phyloP scores from a whole-genome alignment of 92 coral and sea anemone genomes.

The Desmophyllum pertusum region DNA sequence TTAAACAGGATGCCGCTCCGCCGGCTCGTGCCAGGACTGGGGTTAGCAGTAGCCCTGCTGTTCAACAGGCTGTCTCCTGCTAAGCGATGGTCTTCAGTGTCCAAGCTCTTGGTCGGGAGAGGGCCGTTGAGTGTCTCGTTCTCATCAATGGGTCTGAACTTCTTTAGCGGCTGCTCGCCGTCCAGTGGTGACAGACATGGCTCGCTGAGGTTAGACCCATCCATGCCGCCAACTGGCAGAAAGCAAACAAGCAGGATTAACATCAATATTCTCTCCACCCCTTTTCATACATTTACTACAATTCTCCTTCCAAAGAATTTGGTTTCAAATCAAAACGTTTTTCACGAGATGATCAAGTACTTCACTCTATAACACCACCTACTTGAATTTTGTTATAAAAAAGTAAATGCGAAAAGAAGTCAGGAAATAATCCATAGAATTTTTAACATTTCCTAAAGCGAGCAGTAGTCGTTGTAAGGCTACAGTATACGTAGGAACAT shows the following conservation, averaged over 20 bases:
- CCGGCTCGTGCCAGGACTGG: slow-evolving; percentile 99
- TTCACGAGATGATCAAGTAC: no score
- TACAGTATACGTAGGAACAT: no score
- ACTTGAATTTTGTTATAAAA: no score
- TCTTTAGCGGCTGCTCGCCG: slow-evolving; percentile 18
- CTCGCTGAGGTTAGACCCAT: slow-evolving; percentile 30
- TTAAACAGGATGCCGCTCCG: slow-evolving; percentile 98
- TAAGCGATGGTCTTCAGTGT: slow-evolving; percentile 33
- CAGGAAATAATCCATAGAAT: no score
- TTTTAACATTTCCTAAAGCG: no score
- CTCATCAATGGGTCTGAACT: slow-evolving; percentile 38
- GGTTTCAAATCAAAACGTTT: neutral
- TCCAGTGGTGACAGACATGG: slow-evolving; percentile 43
- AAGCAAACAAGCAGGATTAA: neutral
- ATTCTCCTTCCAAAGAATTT: neutral
- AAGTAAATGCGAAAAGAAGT: no score
- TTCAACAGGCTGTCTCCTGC: slow-evolving; percentile 36
- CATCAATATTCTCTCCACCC: neutral
- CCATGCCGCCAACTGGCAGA: slow-evolving; percentile 52
- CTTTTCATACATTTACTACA: neutral
- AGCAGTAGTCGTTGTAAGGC: no score
- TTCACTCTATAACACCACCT: no score
- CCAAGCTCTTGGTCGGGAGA: slow-evolving; percentile 22
- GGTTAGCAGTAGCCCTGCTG: slow-evolving; percentile 88
- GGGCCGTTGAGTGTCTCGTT: slow-evolving; percentile 23